These are phyloP conservation scores for Palythoa grandis DNA, from an alignment of 92 coral and sea anemone genomes.

Conservation along the genomic window DNA sequence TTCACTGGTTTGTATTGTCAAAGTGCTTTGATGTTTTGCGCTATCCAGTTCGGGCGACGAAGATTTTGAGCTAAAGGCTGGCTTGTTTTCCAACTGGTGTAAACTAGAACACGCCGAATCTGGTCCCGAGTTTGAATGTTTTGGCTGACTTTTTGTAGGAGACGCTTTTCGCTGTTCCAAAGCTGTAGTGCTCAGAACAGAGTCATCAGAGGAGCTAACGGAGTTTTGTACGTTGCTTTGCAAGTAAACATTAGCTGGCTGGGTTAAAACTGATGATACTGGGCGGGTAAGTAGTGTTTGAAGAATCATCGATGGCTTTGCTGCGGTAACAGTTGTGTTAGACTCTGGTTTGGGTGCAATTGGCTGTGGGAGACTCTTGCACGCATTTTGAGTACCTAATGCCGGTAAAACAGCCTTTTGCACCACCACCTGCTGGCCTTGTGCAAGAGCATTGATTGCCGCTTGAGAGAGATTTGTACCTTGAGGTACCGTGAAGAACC, in stretches of 20 bases:
- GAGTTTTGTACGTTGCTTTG: not conserved
- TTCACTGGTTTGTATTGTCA: not conserved
- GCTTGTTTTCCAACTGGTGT: not conserved
- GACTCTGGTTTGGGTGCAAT: slow-evolving; percentile 33
- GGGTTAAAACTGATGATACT: not conserved
- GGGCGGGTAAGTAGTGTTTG: not conserved
- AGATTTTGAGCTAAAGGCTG: not conserved
- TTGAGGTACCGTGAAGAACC: slow-evolving; percentile 33
- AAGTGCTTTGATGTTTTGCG: not conserved
- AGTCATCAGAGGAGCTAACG: not conserved
- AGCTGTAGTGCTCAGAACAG: not conserved
- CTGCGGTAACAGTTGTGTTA: not conserved
- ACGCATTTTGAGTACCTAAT: not conserved
- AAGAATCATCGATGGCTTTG: not conserved
- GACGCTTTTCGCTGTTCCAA: slow-evolving; percentile 10
- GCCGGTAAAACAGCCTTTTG: slow-evolving; percentile 1
- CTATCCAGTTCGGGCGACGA: not conserved
- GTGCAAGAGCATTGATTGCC: slow-evolving; percentile 11
- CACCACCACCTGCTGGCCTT: slow-evolving; percentile 5
- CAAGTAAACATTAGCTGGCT: not conserved
- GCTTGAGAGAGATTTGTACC: slow-evolving; percentile 19
- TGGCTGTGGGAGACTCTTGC: slow-evolving; percentile 18
- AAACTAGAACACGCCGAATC: not conserved
- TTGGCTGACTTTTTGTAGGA: not conserved
- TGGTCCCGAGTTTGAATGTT: not conserved